These are phyloP conservation scores for Actinia tenebrosa DNA, from an alignment of 64 coral and sea anemone genomes.

Conservation along the genomic window DNA sequence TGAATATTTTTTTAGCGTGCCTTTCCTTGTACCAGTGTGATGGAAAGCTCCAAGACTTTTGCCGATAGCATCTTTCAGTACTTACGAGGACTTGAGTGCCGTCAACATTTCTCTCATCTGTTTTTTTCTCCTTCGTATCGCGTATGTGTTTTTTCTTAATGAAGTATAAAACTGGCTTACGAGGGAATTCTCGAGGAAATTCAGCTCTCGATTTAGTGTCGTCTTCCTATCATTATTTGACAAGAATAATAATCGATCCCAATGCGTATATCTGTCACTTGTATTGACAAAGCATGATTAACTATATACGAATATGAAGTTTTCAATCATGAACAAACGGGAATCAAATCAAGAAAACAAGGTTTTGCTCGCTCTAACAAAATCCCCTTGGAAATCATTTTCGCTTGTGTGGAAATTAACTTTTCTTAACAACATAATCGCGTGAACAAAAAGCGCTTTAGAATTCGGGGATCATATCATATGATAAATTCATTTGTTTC, in stretches of 20 bases:
- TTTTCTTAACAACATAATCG: neutral
- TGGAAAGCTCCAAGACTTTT: neutral
- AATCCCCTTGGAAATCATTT: neutral
- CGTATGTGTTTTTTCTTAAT: neutral
- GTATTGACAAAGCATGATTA: neutral
- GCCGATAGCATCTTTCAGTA: neutral
- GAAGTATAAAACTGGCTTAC: no score
- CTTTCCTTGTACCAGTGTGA: neutral
- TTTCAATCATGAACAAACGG: neutral
- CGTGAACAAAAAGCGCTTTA: neutral
- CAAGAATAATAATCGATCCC: neutral
- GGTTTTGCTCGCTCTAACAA: neutral
- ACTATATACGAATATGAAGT: neutral
- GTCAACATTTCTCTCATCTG: neutral
- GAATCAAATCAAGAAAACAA: neutral
- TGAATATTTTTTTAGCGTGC: neutral
- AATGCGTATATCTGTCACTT: neutral
- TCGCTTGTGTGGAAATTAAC: neutral
- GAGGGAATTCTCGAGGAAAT: neutral
- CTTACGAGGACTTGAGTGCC: neutral
- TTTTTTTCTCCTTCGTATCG: neutral
- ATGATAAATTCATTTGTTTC: neutral
- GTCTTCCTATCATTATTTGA: neutral
- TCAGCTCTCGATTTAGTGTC: neutral
- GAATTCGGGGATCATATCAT: neutral